Conservation (phyloP, 1,140 invertebrate genomes). For the Drosophila sucinea region DNA sequence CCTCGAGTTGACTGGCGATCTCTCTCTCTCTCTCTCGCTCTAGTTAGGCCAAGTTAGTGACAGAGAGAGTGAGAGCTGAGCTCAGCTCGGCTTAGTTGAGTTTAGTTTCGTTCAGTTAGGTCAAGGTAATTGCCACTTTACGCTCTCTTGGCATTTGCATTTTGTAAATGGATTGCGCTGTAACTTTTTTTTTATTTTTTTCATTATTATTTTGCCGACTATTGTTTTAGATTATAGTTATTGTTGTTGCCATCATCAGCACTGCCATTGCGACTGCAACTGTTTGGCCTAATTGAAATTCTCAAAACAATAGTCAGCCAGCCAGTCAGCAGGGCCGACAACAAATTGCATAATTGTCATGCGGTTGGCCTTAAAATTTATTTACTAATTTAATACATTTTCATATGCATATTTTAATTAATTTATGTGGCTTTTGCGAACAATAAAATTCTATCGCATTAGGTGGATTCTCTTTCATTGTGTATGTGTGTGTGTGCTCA, state of each 20-base stretch:
- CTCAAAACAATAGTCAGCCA: not conserved
- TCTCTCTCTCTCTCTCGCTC: too few relatives aligned
- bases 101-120: conserved; percentile 4
- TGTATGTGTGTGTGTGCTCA: not conserved
- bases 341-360: conserved; percentile 27
- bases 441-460: conserved; percentile 8
- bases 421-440: conserved; percentile 3
- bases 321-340: not conserved
- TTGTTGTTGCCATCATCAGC: not conserved
- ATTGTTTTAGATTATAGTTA: conserved; percentile 45
- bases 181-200: not conserved
- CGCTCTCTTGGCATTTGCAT: conserved; percentile 6
- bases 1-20: not conserved
- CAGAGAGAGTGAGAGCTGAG: not conserved
- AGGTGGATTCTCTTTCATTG: not conserved
- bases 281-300: conserved; percentile 49
- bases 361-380: conserved; percentile 14
- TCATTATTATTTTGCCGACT: conserved; percentile 12
- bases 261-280: not conserved
- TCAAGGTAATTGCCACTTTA: conserved; percentile 33
- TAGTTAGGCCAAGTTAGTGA: not conserved
- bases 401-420: conserved; percentile 12
- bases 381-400: conserved; percentile 19
- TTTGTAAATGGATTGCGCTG: conserved; percentile 6
- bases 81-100: not conserved